Evolutionary conservation across 2,113 vertebrate species (phyloP).

Genomic region (Ardeotis arabs): DNA sequence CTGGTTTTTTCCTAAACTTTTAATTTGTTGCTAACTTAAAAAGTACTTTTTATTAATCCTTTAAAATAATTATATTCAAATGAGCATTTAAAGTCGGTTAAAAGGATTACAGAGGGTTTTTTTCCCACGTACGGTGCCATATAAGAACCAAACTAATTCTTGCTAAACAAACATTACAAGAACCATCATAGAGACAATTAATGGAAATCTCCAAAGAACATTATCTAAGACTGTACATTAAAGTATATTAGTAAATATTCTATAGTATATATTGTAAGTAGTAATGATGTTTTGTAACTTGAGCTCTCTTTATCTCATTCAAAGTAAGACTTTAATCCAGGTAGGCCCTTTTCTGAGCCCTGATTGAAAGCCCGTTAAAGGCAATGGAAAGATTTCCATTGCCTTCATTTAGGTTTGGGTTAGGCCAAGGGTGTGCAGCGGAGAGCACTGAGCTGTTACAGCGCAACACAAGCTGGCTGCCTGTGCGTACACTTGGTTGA

Average conservation of each 20-base stretch:
- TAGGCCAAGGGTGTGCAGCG: not conserved
- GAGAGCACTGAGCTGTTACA: not conserved
- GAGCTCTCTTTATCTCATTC: not conserved
- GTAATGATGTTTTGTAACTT: not conserved
- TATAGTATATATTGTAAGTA: not conserved
- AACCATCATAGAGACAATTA: constrained; percentile 4
- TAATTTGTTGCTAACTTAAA: constrained; percentile 30
- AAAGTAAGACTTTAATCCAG: not conserved
- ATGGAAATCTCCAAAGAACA: constrained; percentile 28
- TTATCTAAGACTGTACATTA: not conserved
- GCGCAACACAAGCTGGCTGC: not conserved
- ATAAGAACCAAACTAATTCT: constrained; percentile 30
- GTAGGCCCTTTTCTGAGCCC: not conserved
- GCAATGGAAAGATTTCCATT: not conserved
- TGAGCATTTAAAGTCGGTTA: constrained; percentile 38
- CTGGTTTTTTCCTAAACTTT: constrained; percentile 15
- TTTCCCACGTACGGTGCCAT: not conserved
- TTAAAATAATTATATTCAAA: constrained; percentile 48
- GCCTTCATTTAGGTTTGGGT: not conserved
- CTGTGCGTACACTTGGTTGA: not conserved
- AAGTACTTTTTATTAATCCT: constrained; percentile 39
- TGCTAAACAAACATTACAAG: constrained; percentile 35
- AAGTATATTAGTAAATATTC: constrained; percentile 43
- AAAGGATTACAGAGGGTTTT: constrained; percentile 6
- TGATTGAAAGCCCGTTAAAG: not conserved